phyloP scores from a whole-genome alignment of 2,797 vertebrate genomes.

The Dicrostonyx torquatus region DNA sequence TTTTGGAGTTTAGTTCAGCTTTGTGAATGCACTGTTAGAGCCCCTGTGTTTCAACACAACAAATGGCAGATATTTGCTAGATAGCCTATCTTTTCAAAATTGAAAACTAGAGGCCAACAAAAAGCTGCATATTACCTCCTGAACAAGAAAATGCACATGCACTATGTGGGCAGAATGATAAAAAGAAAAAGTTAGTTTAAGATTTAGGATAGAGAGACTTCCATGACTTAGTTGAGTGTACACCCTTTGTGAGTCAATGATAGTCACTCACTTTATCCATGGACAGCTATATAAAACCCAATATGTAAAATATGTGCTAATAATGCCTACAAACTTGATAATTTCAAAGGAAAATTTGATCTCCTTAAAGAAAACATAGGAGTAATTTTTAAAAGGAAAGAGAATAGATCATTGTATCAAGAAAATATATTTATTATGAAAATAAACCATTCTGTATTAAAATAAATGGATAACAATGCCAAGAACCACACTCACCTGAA shows the following conservation, averaged over 20 bases:
- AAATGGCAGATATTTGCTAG: slow-evolving; percentile 58
- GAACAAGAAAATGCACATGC: not conserved
- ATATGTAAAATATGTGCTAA: not conserved
- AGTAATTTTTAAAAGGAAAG: not conserved
- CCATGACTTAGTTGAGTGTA: not conserved
- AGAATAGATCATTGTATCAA: not conserved
- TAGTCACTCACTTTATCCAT: not conserved
- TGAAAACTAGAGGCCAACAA: not conserved
- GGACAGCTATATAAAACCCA: not conserved
- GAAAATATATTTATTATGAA: slow-evolving; percentile 21
- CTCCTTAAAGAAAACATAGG: not conserved
- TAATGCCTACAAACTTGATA: not conserved
- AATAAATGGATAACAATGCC: not conserved
- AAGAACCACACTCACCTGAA: not conserved
- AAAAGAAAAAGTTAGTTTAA: slow-evolving; percentile 7
- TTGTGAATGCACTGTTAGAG: not conserved
- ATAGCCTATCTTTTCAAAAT: slow-evolving; percentile 18
- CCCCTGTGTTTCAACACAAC: slow-evolving; percentile 2
- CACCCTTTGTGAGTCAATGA: not conserved
- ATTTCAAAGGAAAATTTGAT: not conserved
- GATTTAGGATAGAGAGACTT: not conserved
- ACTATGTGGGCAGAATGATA: not conserved
- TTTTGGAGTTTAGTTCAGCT: slow-evolving; percentile 30
- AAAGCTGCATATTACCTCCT: not conserved
- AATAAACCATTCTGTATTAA: not conserved